phyloP scores from a whole-genome alignment of 2,888 invertebrate species.

The Elysia crispata region DNA sequence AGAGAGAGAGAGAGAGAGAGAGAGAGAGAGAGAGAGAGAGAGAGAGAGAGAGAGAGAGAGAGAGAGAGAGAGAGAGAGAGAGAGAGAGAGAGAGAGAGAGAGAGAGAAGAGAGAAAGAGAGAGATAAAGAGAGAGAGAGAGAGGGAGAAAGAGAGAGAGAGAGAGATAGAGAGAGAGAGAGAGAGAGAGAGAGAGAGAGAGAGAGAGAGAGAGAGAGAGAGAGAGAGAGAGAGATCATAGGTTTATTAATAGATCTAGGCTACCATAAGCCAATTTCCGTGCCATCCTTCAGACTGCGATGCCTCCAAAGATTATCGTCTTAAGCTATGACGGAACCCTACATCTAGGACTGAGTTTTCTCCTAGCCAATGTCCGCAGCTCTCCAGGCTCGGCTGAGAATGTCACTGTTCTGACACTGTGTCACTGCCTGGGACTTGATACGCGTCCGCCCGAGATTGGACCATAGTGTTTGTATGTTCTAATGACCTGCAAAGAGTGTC shows the following conservation, averaged over 20 bases:
- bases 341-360: too few relatives aligned
- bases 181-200: not conserved
- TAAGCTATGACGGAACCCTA: too few relatives aligned
- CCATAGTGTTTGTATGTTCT: too few relatives aligned
- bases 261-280: not conserved
- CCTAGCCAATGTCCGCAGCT: too few relatives aligned
- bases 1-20: not conserved
- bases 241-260: not conserved
- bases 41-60: not conserved
- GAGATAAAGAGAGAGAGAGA: constrained; percentile 6
- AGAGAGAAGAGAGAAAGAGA: not conserved
- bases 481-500: too few relatives aligned
- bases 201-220: not conserved
- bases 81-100: not conserved
- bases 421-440: too few relatives aligned
- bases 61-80: not conserved
- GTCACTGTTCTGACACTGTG: too few relatives aligned
- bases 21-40: not conserved
- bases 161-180: not conserved
- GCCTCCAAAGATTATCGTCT: too few relatives aligned
- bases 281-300: too few relatives aligned
- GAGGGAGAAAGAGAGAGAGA: not conserved
- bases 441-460: too few relatives aligned
- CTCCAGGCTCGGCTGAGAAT: too few relatives aligned
- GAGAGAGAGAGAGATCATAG: not conserved